phyloP scores from a whole-genome alignment of 1,140 invertebrate species.

The Drosophila sturtevanti region DNA sequence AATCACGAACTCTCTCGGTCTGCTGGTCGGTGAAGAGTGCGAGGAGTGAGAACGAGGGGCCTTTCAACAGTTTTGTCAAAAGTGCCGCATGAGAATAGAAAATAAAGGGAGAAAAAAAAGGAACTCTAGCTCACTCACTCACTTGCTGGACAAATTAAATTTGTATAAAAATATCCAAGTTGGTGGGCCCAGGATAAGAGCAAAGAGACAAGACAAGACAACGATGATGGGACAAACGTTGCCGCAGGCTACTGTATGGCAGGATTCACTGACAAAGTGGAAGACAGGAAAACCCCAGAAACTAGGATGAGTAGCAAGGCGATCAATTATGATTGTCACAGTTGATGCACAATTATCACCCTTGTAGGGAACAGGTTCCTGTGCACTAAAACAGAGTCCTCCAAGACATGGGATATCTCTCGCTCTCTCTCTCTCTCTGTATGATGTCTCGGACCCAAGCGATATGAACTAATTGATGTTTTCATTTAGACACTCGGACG shows the following conservation, averaged over 20 bases:
- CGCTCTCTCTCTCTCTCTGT: slow-evolving; percentile 4
- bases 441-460: slow-evolving; percentile 11
- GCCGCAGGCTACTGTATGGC: slow-evolving; percentile 72
- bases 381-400: slow-evolving; percentile 32
- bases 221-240: slow-evolving; percentile 42
- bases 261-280: slow-evolving; percentile 48
- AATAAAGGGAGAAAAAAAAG: neutral
- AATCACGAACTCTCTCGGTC: slow-evolving; percentile 49
- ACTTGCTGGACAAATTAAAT: slow-evolving; percentile 74
- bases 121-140: slow-evolving; percentile 8
- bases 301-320: slow-evolving; percentile 33
- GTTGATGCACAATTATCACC: slow-evolving; percentile 75
- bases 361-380: slow-evolving; percentile 52
- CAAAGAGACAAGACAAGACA: slow-evolving; percentile 12
- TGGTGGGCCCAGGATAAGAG: slow-evolving; percentile 58
- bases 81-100: slow-evolving; percentile 41
- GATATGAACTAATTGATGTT: slow-evolving; percentile 79
- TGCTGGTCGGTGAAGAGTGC: neutral
- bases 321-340: slow-evolving; percentile 81
- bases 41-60: slow-evolving; percentile 22
- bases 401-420: slow-evolving; percentile 9
- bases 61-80: slow-evolving; percentile 75
- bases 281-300: slow-evolving; percentile 16
- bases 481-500: slow-evolving; percentile 62
- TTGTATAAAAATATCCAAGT: slow-evolving; percentile 76